Percentiles rank a stretch among this genome's conserved stretches.
Evolutionary conservation across 2,797 vertebrate species (phyloP).

Genomic region (Sebastes oblongus): DNA sequence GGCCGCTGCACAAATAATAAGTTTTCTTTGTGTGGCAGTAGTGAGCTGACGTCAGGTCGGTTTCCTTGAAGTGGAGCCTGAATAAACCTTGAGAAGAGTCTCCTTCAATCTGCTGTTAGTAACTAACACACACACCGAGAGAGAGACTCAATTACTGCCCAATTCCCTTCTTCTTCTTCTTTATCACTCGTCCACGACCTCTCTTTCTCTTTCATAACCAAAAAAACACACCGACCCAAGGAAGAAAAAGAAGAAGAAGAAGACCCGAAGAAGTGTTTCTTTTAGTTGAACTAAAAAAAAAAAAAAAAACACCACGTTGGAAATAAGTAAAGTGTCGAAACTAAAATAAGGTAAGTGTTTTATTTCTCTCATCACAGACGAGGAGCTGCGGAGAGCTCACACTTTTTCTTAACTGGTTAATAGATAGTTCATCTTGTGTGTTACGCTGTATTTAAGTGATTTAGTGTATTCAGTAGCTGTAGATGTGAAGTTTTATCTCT

Average conservation of each 20-base stretch:
- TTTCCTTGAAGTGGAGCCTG: conserved; percentile 97
- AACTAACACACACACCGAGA: conserved; percentile 84
- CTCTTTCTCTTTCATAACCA: conserved; percentile 85
- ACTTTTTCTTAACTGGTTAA: conserved; percentile 72
- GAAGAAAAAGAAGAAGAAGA: conserved; percentile 74
- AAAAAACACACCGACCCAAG: conserved; percentile 73
- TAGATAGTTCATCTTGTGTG: conserved; percentile 62
- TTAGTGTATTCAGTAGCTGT: conserved; percentile 3
- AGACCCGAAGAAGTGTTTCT: conserved; percentile 71
- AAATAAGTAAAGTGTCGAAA: conserved; percentile 85
- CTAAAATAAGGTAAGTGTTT: conserved; percentile 84
- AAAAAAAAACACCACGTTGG: conserved; percentile 60
- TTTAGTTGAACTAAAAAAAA: conserved; percentile 66
- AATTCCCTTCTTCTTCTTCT: conserved; percentile 89
- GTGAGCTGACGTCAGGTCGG: conserved; percentile 94
- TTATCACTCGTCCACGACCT: conserved; percentile 88
- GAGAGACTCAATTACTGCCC: conserved; percentile 88
- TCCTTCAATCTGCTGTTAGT: conserved; percentile 93
- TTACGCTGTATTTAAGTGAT: conserved; percentile 21
- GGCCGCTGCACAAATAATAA: conserved; percentile 85
- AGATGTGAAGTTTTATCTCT: conserved; percentile 49
- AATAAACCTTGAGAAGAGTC: conserved; percentile 95
- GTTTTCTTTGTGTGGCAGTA: conserved; percentile 89
- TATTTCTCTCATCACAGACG: conserved; percentile 75
- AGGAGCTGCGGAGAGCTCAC: conserved; percentile 69